These are phyloP conservation scores for Tympanuchus pallidicinctus DNA, from an alignment of 2,113 vertebrate species.

Conservation along the genomic window DNA sequence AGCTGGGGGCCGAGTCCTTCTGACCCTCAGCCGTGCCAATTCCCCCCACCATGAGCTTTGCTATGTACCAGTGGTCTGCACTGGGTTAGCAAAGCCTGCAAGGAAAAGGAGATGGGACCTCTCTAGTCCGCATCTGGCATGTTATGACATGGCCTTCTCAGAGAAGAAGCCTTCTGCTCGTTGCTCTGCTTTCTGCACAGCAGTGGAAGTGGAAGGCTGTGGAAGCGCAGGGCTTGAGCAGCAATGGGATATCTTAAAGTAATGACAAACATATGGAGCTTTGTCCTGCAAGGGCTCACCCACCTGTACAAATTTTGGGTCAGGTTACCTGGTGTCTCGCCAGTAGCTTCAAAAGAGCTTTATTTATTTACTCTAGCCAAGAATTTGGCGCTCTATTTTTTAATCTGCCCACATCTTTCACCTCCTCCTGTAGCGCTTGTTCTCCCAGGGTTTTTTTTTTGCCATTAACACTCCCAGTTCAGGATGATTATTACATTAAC, in stretches of 20 bases:
- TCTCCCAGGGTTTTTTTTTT: slow-evolving; percentile 64
- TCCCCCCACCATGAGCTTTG: neutral
- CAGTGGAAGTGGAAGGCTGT: neutral
- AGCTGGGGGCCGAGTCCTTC: neutral
- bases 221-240: neutral
- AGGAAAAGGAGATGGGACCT: neutral
- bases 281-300: slow-evolving; percentile 58
- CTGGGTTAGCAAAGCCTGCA: neutral
- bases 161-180: neutral
- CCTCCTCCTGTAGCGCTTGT: slow-evolving; percentile 52
- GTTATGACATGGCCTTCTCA: neutral
- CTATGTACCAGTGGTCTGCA: neutral
- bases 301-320: slow-evolving; percentile 70
- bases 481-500: slow-evolving; percentile 69
- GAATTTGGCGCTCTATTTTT: slow-evolving; percentile 63
- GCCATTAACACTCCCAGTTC: slow-evolving; percentile 66
- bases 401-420: slow-evolving; percentile 71
- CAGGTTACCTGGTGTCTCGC: slow-evolving; percentile 66
- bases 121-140: neutral
- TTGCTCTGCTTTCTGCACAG: neutral
- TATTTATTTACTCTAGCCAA: slow-evolving; percentile 68
- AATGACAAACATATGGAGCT: slow-evolving; percentile 53
- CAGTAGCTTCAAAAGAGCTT: slow-evolving; percentile 68
- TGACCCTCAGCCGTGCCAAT: fast-evolving
- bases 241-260: slow-evolving; percentile 6